Evolutionary conservation across 2,797 vertebrate species (phyloP).

Genomic region (Channa striata): DNA sequence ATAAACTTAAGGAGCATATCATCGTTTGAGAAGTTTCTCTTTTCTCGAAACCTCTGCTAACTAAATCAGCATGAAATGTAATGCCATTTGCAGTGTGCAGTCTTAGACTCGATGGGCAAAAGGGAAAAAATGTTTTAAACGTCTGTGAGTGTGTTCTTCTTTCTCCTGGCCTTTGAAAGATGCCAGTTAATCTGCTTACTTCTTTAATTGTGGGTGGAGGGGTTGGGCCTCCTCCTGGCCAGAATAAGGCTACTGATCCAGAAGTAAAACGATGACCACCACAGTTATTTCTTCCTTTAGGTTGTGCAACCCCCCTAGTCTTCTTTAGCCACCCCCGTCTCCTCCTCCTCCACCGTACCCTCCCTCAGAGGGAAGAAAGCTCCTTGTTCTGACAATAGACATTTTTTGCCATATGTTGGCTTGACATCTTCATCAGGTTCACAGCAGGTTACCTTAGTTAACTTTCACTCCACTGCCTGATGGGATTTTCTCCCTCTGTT

Average conservation of each 20-base stretch:
- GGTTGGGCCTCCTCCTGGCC: constrained; percentile 82
- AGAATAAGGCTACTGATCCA: constrained; percentile 91
- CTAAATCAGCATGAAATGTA: constrained; percentile 90
- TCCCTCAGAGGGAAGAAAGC: constrained; percentile 81
- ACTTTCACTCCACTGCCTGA: constrained; percentile 98
- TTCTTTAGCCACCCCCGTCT: constrained; percentile 65
- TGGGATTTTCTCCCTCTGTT: constrained; percentile 95
- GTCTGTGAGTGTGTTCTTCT: constrained; percentile 82
- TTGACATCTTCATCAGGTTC: constrained; percentile 99
- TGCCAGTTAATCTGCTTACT: constrained; percentile 87
- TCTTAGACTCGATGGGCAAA: constrained; percentile 53
- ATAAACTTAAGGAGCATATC: constrained; percentile 84
- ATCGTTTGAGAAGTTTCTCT: constrained; percentile 73
- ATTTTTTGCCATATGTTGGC: constrained; percentile 95
- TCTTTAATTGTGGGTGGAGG: constrained; percentile 86
- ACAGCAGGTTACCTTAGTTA: constrained; percentile 96
- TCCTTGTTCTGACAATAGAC: constrained; percentile 92
- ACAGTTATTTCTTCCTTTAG: constrained; percentile 89
- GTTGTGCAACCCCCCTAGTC: constrained; percentile 80
- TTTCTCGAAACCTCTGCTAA: constrained; percentile 72
- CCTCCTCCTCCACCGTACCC: constrained; percentile 68
- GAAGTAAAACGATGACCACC: constrained; percentile 90
- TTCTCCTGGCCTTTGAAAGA: constrained; percentile 83
- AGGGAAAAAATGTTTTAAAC: constrained; percentile 75
- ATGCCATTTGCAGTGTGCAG: constrained; percentile 83